These are phyloP conservation scores for Erythrolamprus reginae DNA, from an alignment of 2,113 vertebrate genomes.

Conservation along the genomic window DNA sequence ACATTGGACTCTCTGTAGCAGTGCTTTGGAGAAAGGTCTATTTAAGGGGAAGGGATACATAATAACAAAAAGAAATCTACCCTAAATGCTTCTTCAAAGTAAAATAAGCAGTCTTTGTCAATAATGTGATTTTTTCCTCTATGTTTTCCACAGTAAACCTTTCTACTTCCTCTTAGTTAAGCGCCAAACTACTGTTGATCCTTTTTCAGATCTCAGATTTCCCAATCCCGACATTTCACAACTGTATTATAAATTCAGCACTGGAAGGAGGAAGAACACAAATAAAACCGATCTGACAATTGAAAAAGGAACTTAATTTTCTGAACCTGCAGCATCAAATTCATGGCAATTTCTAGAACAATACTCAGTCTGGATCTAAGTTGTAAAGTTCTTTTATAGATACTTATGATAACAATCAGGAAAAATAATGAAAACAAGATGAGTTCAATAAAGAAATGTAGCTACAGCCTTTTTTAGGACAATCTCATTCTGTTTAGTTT, in stretches of 20 bases:
- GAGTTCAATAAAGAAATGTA: background rate
- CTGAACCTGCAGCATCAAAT: too few species aligned
- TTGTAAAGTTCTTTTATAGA: background rate
- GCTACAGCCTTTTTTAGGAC: background rate
- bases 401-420: background rate
- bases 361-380: background rate
- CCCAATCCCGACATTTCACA: background rate
- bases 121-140: background rate
- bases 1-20: too few species aligned
- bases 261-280: background rate
- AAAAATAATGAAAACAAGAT: background rate
- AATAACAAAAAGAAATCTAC: background rate
- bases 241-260: background rate
- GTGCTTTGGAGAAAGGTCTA: too few species aligned
- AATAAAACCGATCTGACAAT: background rate
- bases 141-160: background rate
- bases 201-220: background rate
- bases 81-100: background rate
- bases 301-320: background rate
- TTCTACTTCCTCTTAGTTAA: background rate
- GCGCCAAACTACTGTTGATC: background rate
- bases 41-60: background rate
- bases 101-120: background rate
- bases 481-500: rapidly evolving
- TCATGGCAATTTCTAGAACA: background rate